These are phyloP conservation scores for Picus viridis DNA, from an alignment of 2,797 vertebrate genomes.

Conservation along the genomic window DNA sequence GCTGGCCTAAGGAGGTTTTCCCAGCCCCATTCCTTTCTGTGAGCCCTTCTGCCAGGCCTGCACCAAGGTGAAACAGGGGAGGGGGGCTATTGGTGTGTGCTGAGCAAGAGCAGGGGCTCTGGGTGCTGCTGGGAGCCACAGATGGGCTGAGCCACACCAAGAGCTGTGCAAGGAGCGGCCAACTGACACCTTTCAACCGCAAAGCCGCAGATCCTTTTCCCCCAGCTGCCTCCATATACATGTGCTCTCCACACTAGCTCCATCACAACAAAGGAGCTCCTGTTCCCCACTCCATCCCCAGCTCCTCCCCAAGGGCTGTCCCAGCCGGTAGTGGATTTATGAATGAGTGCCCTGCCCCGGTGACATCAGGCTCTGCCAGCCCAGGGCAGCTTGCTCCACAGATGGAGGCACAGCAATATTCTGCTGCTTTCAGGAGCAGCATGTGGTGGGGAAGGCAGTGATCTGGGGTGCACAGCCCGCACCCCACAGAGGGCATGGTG, in stretches of 20 bases:
- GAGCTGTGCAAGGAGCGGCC: not conserved
- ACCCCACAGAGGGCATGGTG: rapidly evolving
- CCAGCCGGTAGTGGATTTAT: not conserved
- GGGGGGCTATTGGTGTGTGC: not conserved
- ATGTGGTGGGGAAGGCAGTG: not conserved
- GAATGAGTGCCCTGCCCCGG: conserved; percentile 24
- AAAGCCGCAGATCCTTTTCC: not conserved
- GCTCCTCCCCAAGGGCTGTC: not conserved
- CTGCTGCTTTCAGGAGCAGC: not conserved
- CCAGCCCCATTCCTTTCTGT: not conserved
- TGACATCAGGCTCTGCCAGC: not conserved
- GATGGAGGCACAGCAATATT: not conserved
- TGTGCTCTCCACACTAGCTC: not conserved
- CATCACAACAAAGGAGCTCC: conserved; percentile 1
- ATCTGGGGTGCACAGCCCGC: not conserved
- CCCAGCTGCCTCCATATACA: not conserved
- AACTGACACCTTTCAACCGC: not conserved
- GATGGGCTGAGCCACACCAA: not conserved
- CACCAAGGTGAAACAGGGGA: not conserved
- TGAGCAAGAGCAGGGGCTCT: not conserved
- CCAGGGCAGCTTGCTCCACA: rapidly evolving
- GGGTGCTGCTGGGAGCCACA: not conserved
- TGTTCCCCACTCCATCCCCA: not conserved
- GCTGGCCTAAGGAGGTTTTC: not conserved
- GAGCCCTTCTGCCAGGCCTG: not conserved